Conservation (phyloP, 2,888 invertebrate species). For the Tachina grossa region DNA sequence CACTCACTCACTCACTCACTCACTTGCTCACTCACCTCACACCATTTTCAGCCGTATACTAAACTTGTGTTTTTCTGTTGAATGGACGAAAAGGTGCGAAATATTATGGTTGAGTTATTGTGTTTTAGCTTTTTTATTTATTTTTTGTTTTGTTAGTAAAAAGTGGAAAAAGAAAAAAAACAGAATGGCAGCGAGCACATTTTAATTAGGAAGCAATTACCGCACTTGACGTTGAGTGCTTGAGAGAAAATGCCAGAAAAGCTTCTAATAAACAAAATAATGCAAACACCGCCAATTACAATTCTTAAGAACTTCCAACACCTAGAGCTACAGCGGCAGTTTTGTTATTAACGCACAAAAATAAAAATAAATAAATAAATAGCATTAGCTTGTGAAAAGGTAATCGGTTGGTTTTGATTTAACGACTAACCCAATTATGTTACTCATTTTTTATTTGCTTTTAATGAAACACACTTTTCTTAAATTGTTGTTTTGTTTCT, state of each 20-base stretch:
- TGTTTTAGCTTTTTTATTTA: conserved; percentile 23
- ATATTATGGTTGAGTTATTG: conserved; percentile 68
- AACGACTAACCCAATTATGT: background rate
- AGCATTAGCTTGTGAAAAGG: background rate
- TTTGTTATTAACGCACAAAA: background rate
- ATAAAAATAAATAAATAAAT: too few species aligned
- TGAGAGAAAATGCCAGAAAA: conserved; percentile 36
- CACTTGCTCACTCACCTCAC: background rate
- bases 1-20: conserved; percentile 19
- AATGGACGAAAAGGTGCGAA: conserved; percentile 71
- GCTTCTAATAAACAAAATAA: conserved; percentile 41
- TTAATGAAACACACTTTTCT: conserved; percentile 67
- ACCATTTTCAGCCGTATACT: conserved; percentile 20
- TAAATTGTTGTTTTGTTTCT: conserved; percentile 64
- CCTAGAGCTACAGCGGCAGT: conserved; percentile 16
- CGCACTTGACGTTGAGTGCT: conserved; percentile 62
- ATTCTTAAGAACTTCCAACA: conserved; percentile 39
- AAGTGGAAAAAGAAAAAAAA: background rate
- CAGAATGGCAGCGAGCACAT: conserved; percentile 47
- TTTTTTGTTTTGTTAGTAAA: background rate
- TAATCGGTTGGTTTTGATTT: background rate
- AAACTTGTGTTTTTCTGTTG: conserved; percentile 25
- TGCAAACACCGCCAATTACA: conserved; percentile 24
- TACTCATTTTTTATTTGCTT: background rate
- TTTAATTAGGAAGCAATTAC: conserved; percentile 72